Evolutionary conservation across 2,797 vertebrate genomes (phyloP).

Genomic region (Coendou prehensilis): DNA sequence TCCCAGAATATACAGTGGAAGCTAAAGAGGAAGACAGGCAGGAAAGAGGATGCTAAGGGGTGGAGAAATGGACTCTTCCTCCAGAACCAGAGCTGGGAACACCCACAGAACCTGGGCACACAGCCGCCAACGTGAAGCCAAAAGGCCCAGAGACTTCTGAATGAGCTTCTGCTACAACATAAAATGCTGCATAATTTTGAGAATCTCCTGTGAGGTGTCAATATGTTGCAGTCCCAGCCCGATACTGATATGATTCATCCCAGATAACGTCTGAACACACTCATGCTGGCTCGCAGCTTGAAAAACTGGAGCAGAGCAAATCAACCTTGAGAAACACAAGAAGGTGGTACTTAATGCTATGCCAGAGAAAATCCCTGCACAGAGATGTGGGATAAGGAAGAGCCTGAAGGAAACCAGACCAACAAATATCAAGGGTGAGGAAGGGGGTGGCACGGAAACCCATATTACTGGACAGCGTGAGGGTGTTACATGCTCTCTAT

Average conservation of each 20-base stretch:
- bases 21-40: neutral
- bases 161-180: slow-evolving; percentile 18
- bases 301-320: slow-evolving; percentile 30
- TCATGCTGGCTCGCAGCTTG: neutral
- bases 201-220: neutral
- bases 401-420: neutral
- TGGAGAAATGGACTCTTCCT: neutral
- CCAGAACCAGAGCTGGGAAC: neutral
- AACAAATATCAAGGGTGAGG: neutral
- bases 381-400: neutral
- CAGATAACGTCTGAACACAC: neutral
- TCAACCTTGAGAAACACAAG: slow-evolving; percentile 48
- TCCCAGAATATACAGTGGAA: neutral
- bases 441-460: no score
- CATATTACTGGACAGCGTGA: neutral
- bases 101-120: neutral
- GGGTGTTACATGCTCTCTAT: neutral
- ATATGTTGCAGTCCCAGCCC: neutral
- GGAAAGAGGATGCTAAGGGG: neutral
- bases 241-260: no score
- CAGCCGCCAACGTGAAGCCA: neutral
- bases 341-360: neutral
- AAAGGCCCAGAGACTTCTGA: neutral
- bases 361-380: neutral
- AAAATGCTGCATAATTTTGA: neutral